Percentiles rank a stretch among this genome's conserved stretches.
Conservation (phyloP, 2,797 vertebrate genomes). For the Protosalanx chinensis region DNA sequence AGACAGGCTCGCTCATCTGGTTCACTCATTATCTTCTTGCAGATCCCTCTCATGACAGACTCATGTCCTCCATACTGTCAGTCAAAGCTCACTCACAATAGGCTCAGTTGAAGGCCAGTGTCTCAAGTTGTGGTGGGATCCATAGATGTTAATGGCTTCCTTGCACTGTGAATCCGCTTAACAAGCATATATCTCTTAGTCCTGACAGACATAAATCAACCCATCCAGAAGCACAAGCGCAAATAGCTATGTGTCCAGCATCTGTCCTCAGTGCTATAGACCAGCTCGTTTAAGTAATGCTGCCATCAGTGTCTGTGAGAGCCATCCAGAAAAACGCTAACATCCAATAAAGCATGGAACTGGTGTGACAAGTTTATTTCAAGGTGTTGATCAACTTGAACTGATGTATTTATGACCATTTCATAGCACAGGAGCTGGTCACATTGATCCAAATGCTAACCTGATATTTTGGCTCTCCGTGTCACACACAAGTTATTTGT, state of each 20-base stretch:
- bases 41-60: conserved; percentile 58
- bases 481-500: conserved; percentile 65
- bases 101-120: conserved; percentile 11
- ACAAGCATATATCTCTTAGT: conserved; percentile 31
- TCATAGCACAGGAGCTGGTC: conserved; percentile 15
- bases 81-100: conserved; percentile 53
- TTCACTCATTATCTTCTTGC: conserved; percentile 62
- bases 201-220: conserved; percentile 42
- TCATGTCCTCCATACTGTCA: conserved; percentile 54
- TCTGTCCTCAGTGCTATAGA: neutral
- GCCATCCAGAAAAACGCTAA: too few species aligned
- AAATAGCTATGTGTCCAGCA: neutral
- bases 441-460: conserved; percentile 44
- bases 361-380: neutral
- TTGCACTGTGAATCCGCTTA: conserved; percentile 40
- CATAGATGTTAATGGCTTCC: conserved; percentile 49
- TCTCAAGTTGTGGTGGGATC: neutral
- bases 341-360: too few species aligned
- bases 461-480: conserved; percentile 47
- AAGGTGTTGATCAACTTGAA: neutral
- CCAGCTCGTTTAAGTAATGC: too few species aligned
- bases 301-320: too few species aligned
- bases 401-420: neutral
- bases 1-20: conserved; percentile 57
- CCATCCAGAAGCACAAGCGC: conserved; percentile 22